These are phyloP conservation scores for Prionailurus viverrinus DNA, from an alignment of 2,113 vertebrate species.

Conservation along the genomic window DNA sequence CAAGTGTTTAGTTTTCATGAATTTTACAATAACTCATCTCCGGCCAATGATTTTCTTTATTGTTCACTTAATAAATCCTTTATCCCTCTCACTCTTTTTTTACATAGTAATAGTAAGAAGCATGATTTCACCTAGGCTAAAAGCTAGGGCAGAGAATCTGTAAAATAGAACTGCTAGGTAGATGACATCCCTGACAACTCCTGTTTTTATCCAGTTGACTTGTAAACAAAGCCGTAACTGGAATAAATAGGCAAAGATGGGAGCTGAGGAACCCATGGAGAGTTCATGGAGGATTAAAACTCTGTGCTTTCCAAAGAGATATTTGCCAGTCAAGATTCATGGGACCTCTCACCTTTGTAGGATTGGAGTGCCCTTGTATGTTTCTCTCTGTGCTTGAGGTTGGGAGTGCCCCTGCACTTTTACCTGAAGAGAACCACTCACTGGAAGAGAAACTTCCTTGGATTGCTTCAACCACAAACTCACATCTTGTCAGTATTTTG, in stretches of 20 bases:
- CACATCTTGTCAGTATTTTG: neutral
- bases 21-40: neutral
- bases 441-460: neutral
- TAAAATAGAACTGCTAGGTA: neutral
- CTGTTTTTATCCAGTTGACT: neutral
- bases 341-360: neutral
- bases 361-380: neutral
- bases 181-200: neutral
- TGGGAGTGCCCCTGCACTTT: neutral
- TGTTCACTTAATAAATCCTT: neutral
- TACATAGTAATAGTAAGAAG: neutral
- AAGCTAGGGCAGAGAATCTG: neutral
- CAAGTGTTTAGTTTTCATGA: neutral
- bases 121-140: neutral
- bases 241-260: neutral
- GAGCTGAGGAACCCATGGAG: neutral
- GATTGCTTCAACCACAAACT: neutral
- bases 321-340: neutral
- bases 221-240: neutral
- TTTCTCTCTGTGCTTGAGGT: neutral
- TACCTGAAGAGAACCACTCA: neutral
- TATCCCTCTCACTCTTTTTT: neutral
- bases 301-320: neutral
- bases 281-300: neutral
- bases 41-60: neutral